Conservation (phyloP, 37 sponge, comb jelly and placozoan genomes). For the Agelas oroides region DNA sequence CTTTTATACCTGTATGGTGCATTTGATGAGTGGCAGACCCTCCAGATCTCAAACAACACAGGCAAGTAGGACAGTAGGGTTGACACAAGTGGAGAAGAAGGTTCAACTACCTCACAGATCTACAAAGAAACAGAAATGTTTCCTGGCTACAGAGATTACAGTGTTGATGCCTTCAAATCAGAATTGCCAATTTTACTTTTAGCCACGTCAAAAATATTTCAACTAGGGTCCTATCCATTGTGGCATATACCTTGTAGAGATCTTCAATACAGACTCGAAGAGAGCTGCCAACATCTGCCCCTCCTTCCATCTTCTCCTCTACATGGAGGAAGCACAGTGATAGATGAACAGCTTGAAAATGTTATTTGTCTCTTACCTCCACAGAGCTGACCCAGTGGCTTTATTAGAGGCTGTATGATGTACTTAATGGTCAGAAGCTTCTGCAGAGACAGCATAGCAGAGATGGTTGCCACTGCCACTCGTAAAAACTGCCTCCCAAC, state of each 20-base stretch:
- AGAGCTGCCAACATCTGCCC: not conserved
- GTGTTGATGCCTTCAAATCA: no score
- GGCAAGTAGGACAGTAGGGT: conserved; percentile 36
- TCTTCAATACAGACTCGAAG: not conserved
- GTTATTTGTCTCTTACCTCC: conserved; percentile 29
- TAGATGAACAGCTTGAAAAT: no score
- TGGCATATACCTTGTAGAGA: conserved; percentile 38
- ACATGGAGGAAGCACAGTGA: no score
- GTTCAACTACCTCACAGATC: conserved; percentile 29
- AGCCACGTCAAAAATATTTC: no score
- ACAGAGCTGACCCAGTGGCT: conserved; percentile 10
- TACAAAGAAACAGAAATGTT: not conserved
- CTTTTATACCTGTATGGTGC: not conserved
- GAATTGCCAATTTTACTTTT: no score
- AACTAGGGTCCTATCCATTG: no score
- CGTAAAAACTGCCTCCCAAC: conserved; percentile 20
- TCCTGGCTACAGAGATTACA: no score
- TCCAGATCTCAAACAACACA: conserved; percentile 56
- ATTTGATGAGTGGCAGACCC: not conserved
- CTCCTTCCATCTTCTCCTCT: no score
- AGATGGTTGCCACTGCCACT: conserved; percentile 52
- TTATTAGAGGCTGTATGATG: conserved; percentile 39
- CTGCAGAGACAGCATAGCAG: conserved; percentile 49
- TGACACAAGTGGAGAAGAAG: conserved; percentile 36
- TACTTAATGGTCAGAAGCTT: conserved; percentile 5